Conservation (phyloP, 2,113 vertebrate species). For the Pholis gunnellus region DNA sequence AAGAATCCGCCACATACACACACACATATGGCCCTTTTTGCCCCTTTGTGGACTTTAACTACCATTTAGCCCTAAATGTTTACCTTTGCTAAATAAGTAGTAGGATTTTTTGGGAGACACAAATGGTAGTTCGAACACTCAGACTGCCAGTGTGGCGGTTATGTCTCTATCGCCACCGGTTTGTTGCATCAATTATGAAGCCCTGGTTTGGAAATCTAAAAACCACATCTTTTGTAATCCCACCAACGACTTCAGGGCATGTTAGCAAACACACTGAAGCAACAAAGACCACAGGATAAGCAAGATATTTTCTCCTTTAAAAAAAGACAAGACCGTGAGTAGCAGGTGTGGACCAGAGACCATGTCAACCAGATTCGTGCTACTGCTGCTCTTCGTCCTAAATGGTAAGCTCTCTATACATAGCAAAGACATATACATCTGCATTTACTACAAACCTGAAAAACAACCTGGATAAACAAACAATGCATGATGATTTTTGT, state of each 20-base stretch:
- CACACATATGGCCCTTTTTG: neutral
- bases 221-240: slow-evolving; percentile 35
- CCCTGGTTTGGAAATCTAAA: slow-evolving; percentile 36
- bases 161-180: neutral
- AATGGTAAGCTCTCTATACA: slow-evolving; percentile 53
- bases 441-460: neutral
- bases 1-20: neutral
- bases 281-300: slow-evolving; percentile 41
- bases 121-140: neutral
- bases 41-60: neutral
- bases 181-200: slow-evolving; percentile 26
- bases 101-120: neutral
- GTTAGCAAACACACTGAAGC: slow-evolving; percentile 56
- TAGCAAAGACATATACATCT: neutral
- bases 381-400: slow-evolving; percentile 57
- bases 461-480: neutral
- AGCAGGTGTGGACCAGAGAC: slow-evolving; percentile 10
- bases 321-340: neutral
- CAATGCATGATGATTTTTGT: neutral
- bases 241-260: neutral
- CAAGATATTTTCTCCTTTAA: neutral
- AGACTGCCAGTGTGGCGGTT: neutral
- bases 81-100: neutral
- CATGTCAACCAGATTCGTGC: slow-evolving; percentile 47
- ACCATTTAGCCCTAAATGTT: neutral